These are phyloP conservation scores for Acanthisitta chloris DNA, from an alignment of 2,113 vertebrate species.

Conservation along the genomic window DNA sequence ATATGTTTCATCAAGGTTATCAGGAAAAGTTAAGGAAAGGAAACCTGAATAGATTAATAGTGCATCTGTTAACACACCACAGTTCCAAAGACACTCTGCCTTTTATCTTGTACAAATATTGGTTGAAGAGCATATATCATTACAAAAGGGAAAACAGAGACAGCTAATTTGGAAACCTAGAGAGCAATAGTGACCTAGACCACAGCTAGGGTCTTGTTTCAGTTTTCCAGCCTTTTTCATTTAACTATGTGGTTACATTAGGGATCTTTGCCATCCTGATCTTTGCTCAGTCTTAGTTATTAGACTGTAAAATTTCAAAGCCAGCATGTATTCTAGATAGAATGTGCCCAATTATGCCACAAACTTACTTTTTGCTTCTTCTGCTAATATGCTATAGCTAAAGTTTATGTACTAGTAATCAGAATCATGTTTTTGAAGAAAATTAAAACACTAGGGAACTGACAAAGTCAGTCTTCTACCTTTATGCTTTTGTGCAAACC, in stretches of 20 bases:
- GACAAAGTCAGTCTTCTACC: not conserved
- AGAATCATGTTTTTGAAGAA: not conserved
- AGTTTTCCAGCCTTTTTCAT: not conserved
- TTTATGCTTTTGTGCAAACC: not conserved
- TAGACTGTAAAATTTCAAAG: not conserved
- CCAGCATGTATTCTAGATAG: not conserved
- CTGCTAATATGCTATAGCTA: not conserved
- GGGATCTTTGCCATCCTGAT: not conserved
- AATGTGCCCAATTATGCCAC: not conserved
- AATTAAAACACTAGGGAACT: not conserved
- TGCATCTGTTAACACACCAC: not conserved
- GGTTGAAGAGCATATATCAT: not conserved
- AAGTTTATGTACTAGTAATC: not conserved
- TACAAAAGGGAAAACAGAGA: not conserved
- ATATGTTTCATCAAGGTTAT: not conserved
- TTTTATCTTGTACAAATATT: not conserved
- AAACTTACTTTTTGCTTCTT: not conserved
- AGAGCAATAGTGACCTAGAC: not conserved
- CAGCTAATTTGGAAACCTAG: not conserved
- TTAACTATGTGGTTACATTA: not conserved
- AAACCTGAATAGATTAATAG: not conserved
- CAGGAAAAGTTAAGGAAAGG: not conserved
- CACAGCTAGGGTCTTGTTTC: not conserved
- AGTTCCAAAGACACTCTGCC: not conserved
- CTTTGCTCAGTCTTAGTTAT: not conserved